Percentiles rank a stretch among this genome's conserved stretches.
phyloP scores from a whole-genome alignment of 1,140 invertebrate species.

The Pseudomyrmex pallidus region DNA sequence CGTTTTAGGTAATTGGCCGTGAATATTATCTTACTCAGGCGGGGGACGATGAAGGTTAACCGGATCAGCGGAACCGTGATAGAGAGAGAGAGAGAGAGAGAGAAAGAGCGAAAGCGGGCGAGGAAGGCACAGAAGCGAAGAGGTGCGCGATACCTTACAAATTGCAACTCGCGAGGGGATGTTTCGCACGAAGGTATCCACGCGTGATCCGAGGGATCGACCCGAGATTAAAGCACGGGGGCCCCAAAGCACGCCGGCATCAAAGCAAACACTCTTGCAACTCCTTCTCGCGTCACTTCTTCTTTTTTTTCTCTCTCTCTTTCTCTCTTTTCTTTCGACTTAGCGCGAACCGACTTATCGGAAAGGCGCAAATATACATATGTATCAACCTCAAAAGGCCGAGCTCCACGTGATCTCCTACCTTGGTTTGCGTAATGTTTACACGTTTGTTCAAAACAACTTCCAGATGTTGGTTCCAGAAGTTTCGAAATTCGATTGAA shows the following conservation, averaged over 20 bases:
- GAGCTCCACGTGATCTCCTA: background rate
- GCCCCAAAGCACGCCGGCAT: background rate
- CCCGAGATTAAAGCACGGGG: constrained; percentile 50
- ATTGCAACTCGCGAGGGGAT: constrained; percentile 67
- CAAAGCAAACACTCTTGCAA: constrained; percentile 27
- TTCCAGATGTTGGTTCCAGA: background rate
- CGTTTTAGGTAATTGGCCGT: constrained; percentile 79
- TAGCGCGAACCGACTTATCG: constrained; percentile 29
- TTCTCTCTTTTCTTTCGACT: background rate
- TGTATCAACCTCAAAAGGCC: background rate
- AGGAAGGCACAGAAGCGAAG: background rate
- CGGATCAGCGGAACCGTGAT: constrained; percentile 46
- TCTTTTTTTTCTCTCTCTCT: too few species aligned
- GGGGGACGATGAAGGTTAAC: constrained; percentile 57
- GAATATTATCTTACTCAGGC: constrained; percentile 75
- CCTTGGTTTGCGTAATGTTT: too few species aligned
- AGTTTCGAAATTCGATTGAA: background rate
- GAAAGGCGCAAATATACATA: constrained; percentile 5
- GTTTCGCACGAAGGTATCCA: constrained; percentile 58
- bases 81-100: constrained; percentile 52
- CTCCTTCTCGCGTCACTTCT: constrained; percentile 40
- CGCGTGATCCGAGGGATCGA: constrained; percentile 54
- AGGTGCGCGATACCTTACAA: constrained; percentile 64
- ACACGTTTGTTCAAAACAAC: background rate
- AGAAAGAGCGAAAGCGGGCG: constrained; percentile 19